Evolutionary conservation across 2,797 vertebrate genomes (phyloP).

Genomic region (Melopsittacus undulatus): DNA sequence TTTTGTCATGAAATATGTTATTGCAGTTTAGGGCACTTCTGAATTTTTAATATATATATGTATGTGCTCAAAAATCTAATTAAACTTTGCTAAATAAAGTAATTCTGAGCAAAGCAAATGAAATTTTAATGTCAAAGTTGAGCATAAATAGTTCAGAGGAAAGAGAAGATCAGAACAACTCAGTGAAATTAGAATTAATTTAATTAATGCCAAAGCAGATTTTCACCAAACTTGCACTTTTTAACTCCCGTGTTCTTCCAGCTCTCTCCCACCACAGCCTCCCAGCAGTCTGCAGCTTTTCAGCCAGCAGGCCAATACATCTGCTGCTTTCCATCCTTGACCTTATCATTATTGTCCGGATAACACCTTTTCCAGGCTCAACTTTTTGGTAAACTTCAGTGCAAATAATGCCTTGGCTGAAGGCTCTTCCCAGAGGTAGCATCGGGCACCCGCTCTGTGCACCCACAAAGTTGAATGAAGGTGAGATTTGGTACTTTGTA

Average conservation of each 20-base stretch:
- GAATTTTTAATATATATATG: background rate
- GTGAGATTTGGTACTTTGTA: background rate
- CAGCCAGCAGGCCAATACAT: accelerated
- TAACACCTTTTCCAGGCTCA: background rate
- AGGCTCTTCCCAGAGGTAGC: accelerated
- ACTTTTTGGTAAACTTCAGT: background rate
- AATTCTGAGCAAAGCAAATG: background rate
- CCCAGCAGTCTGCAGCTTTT: background rate
- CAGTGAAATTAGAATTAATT: background rate
- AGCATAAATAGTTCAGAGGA: background rate
- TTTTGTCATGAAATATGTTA: background rate
- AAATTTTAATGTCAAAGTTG: conserved; percentile 53
- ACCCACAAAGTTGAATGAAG: background rate
- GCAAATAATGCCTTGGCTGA: background rate
- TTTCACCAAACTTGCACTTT: background rate
- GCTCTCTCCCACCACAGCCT: background rate
- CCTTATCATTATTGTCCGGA: too few relatives aligned
- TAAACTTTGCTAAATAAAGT: conserved; percentile 38
- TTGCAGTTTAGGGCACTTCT: background rate
- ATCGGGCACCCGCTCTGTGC: accelerated
- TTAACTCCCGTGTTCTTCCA: background rate
- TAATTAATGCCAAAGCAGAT: background rate
- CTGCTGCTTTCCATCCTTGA: background rate
- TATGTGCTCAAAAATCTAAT: conserved; percentile 24
- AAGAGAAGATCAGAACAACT: conserved; percentile 6